Base-by-base conservation (phyloP, 2,113 vertebrate species). In the Microtus ochrogaster region DNA sequence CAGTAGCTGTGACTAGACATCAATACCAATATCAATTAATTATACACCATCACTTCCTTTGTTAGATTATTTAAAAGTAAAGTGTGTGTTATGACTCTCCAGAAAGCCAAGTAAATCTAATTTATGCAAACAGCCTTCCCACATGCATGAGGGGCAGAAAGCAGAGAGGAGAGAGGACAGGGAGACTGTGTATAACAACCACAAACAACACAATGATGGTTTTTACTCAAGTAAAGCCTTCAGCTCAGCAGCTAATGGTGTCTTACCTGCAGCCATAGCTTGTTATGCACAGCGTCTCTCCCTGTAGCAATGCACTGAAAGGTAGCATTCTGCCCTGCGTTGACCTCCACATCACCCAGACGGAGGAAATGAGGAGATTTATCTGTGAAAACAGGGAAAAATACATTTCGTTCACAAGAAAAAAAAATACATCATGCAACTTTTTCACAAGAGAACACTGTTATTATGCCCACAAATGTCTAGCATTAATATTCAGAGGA, bases 351-450 rank as follows among this genome's bases (percentile, higher is more conserved):
- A 22, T 99, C 99, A 44, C 99, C 99, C 76, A 99, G 98, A 84
- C 99, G 99, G 98, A 99, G 98, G 97, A 99, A 99, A 98, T 99
- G 99, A 97, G 99, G 99, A 68, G 99, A 99, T 98, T 99, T 99
- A 98, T 99, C 99, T 99, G 97, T 87, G 97, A 89, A 97, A n/a
- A 33, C 4, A 19, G 33, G 97, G 89, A 93, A 93, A 14, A 14
- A 97, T 95, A 30, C 52, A 33, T 70, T 41, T 94, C 8, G 28
- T 44, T 94, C 78, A 94, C 65, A 97, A 73, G 72, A 90, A 97
- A 81, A 94, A 94, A 94, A 12, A 65, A 55, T 0, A 79, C 28
- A 14, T 39, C 65, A 44, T 49, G 41, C 93, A 61, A 82, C 3
- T 74, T 89, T 89, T 78, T 92, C 66, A 11, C n/a, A 76, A 28